phyloP scores from a whole-genome alignment of 2,797 vertebrate species.

The Tenualosa ilisha region DNA sequence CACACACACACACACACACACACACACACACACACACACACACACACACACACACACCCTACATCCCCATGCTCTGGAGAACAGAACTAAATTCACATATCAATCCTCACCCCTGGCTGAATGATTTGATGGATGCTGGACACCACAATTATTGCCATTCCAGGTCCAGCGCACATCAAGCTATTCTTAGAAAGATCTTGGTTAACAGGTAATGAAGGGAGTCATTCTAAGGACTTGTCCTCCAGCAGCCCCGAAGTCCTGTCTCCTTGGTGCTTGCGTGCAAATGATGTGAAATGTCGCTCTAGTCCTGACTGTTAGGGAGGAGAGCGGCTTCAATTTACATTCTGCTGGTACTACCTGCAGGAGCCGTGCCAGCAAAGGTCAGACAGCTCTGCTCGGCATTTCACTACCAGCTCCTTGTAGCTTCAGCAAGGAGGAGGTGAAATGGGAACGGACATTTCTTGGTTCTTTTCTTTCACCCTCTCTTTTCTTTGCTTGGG shows the following conservation, averaged over 20 bases:
- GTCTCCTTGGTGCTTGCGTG: not conserved
- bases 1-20: not conserved
- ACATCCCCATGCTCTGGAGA: not conserved
- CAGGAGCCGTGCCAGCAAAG: not conserved
- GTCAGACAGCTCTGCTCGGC: not conserved
- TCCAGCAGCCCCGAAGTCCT: not conserved
- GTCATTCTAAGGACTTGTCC: not conserved
- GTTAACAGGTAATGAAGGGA: not conserved
- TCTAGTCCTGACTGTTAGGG: not conserved
- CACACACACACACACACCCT: not conserved
- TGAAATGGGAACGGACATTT: not conserved
- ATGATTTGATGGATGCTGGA: not conserved
- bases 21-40: not conserved
- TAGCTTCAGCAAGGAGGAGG: not conserved
- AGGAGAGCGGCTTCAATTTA: constrained; percentile 16
- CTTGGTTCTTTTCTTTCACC: not conserved
- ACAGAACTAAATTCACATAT: not conserved
- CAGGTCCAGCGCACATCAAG: not conserved
- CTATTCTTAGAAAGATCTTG: not conserved
- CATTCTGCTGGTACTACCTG: constrained; percentile 3
- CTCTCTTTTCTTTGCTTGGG: not conserved
- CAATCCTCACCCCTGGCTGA: not conserved
- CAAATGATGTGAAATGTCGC: not conserved
- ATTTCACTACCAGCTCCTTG: not conserved
- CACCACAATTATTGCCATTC: not conserved